Evolutionary conservation across 2,113 vertebrate species (phyloP).

Genomic region (Petroica traversi): DNA sequence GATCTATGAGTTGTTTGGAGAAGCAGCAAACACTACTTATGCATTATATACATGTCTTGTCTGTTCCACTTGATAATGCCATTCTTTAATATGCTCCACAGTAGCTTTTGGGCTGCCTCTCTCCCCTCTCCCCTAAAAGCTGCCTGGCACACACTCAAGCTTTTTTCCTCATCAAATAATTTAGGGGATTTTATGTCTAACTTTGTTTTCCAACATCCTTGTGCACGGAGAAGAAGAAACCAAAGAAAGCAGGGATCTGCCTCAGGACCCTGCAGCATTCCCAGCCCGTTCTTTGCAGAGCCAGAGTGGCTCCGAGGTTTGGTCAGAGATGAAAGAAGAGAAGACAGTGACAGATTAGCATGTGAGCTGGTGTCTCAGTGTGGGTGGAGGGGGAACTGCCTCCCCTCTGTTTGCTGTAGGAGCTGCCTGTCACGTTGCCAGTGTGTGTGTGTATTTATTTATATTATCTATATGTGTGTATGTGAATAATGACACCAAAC

Average conservation of each 20-base stretch:
- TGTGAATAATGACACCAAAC: neutral
- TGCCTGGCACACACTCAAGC: neutral
- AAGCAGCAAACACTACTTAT: constrained; percentile 35
- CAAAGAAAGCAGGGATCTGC: neutral
- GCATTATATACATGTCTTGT: constrained; percentile 64
- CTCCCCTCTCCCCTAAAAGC: neutral
- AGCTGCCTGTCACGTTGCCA: rapidly evolving
- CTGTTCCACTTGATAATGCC: constrained; percentile 69
- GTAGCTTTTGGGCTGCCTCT: constrained; percentile 53
- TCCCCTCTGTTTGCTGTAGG: neutral
- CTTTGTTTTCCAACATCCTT: neutral
- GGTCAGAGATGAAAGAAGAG: neutral
- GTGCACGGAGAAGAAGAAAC: neutral
- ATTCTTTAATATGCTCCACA: constrained; percentile 69
- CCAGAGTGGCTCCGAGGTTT: neutral
- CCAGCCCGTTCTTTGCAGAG: neutral
- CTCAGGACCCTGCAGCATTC: neutral
- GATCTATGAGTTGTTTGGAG: constrained; percentile 68
- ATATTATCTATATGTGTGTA: rapidly evolving
- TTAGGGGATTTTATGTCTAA: neutral
- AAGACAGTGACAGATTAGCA: neutral
- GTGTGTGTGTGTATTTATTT: rapidly evolving
- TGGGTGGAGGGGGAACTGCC: neutral
- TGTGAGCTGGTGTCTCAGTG: neutral
- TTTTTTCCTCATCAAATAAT: constrained; percentile 7